A percentile compares a stretch with the other conserved stretches of the same genome.
Evolutionary conservation across 2,113 vertebrate species (phyloP).

Genomic region (Indri indri): DNA sequence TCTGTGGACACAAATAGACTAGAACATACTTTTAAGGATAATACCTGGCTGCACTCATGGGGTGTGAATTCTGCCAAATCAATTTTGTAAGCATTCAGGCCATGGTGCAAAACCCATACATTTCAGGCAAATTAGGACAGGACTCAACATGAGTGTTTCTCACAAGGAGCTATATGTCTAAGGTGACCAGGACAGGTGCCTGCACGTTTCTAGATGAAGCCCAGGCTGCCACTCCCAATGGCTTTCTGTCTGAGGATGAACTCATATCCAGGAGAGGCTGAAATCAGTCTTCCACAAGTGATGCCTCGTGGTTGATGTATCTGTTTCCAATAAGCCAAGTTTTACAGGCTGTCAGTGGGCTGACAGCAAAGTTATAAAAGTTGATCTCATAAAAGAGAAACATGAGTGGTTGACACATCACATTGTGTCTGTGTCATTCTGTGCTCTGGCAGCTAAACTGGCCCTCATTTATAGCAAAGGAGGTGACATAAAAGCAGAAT

Average conservation of each 20-base stretch:
- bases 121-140: neutral
- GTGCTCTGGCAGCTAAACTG: conserved; percentile 52
- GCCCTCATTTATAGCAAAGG: conserved; percentile 55
- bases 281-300: neutral
- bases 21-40: conserved; percentile 36
- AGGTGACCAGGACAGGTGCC: neutral
- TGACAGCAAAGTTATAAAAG: conserved; percentile 73
- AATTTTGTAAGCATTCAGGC: neutral
- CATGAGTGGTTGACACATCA: conserved; percentile 50
- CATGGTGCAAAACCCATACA: neutral
- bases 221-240: neutral
- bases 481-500: neutral
- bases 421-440: conserved; percentile 62
- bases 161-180: neutral
- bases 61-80: neutral
- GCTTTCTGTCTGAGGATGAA: neutral
- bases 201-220: neutral
- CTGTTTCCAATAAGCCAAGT: conserved; percentile 79
- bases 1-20: conserved; percentile 36
- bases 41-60: neutral
- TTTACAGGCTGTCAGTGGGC: conserved; percentile 79
- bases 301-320: conserved; percentile 14
- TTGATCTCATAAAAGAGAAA: conserved; percentile 71
- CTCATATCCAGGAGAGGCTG: neutral
- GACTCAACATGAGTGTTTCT: neutral